Evolutionary conservation across 2,797 vertebrate genomes (phyloP).

Genomic region (Sebastes minor): DNA sequence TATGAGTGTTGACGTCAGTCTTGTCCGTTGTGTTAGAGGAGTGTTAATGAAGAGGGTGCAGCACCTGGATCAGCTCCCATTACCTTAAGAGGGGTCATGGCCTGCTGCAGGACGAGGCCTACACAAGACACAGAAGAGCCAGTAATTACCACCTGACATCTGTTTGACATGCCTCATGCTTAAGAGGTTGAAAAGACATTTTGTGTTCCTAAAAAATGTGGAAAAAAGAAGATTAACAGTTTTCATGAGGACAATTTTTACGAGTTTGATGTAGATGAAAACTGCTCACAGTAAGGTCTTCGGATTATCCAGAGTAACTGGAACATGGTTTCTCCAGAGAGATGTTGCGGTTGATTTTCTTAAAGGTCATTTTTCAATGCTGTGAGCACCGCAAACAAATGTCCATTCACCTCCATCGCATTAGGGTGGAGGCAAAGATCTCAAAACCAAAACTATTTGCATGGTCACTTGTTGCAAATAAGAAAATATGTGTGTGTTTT

Average conservation of each 20-base stretch:
- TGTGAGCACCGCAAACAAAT: background rate
- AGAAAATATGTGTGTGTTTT: too few species aligned
- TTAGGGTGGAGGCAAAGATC: background rate
- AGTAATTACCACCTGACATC: constrained; percentile 54
- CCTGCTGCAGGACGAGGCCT: constrained; percentile 21
- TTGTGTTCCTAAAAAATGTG: background rate
- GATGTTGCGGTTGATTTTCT: background rate
- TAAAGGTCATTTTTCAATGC: background rate
- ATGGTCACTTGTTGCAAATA: background rate
- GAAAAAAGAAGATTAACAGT: background rate
- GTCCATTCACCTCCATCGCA: background rate
- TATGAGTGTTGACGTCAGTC: constrained; percentile 1
- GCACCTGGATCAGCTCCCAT: constrained; percentile 57
- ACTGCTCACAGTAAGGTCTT: background rate
- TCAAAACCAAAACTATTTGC: background rate
- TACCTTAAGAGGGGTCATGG: constrained; percentile 52
- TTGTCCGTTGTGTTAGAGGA: background rate
- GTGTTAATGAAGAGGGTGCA: constrained; percentile 29
- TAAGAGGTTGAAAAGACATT: constrained; percentile 1
- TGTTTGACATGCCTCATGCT: constrained; percentile 39
- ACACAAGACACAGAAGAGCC: constrained; percentile 25
- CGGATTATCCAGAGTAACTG: background rate
- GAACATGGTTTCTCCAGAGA: background rate
- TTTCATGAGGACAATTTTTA: background rate
- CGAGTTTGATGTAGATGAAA: background rate